Evolutionary conservation across 2,888 invertebrate genomes (phyloP).

Genomic region (Eupithecia dodoneata): DNA sequence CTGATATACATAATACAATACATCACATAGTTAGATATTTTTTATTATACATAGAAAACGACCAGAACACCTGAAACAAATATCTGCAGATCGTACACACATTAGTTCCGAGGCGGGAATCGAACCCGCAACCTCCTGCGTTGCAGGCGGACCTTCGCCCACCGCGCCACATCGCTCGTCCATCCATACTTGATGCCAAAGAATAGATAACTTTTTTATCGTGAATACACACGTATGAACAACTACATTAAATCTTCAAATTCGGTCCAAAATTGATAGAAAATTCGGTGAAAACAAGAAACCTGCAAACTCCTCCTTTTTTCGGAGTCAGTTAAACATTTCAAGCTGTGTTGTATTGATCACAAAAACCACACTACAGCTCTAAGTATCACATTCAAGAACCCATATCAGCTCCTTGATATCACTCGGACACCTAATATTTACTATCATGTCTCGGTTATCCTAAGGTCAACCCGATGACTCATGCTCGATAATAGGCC

Average conservation of each 20-base stretch:
- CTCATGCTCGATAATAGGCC: slow-evolving; percentile 45
- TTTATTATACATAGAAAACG: too few relatives aligned
- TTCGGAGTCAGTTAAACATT: not conserved
- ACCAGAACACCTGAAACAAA: too few relatives aligned
- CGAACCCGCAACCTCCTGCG: too few relatives aligned
- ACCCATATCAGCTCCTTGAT: not conserved
- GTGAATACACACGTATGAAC: too few relatives aligned
- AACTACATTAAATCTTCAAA: not conserved
- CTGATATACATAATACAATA: too few relatives aligned
- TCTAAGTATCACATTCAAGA: not conserved
- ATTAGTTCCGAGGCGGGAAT: too few relatives aligned
- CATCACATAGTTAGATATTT: too few relatives aligned
- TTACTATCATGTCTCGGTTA: not conserved
- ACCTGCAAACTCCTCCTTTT: not conserved
- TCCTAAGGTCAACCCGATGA: slow-evolving; percentile 40
- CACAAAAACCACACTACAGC: not conserved
- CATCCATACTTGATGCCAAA: not conserved
- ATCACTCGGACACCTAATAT: not conserved
- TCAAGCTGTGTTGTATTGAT: not conserved
- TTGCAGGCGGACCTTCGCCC: too few relatives aligned
- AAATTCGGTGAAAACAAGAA: not conserved
- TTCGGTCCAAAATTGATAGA: not conserved
- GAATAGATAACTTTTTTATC: too few relatives aligned
- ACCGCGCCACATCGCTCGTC: too few relatives aligned
- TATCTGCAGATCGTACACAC: too few relatives aligned